phyloP scores from a whole-genome alignment of 92 coral and sea anemone genomes.

The Ricordea florida region DNA sequence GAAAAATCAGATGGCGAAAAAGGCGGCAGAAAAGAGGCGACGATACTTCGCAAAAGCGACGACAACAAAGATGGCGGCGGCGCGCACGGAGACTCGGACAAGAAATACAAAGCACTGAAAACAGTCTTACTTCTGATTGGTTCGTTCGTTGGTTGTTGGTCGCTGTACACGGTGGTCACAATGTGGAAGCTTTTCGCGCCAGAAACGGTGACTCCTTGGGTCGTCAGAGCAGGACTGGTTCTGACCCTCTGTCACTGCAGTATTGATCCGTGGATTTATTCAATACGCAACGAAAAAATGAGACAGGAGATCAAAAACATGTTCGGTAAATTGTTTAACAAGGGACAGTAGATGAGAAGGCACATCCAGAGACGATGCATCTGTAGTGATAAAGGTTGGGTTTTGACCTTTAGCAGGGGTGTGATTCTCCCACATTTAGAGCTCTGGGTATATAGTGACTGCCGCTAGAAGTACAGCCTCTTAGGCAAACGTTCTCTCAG shows the following conservation, averaged over 20 bases:
- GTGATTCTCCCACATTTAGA: too few species aligned
- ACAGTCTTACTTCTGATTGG: conserved; percentile 42
- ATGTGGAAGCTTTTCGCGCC: conserved; percentile 28
- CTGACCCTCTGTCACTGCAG: conserved; percentile 19
- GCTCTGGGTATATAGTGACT: too few species aligned
- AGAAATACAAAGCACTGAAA: conserved; percentile 28
- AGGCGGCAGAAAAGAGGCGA: neutral
- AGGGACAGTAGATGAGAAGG: neutral
- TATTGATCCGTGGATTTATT: conserved; percentile 26
- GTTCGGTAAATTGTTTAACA: neutral
- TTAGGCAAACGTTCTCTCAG: too few species aligned
- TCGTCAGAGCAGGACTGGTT: conserved; percentile 41
- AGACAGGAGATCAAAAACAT: conserved; percentile 2
- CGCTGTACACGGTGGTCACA: conserved; percentile 24
- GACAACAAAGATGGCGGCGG: neutral
- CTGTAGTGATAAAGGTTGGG: too few species aligned
- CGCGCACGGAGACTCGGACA: neutral
- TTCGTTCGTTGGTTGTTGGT: conserved; percentile 26
- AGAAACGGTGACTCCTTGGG: conserved; percentile 19
- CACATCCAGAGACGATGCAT: too few species aligned
- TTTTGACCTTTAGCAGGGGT: too few species aligned
- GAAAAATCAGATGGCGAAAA: neutral
- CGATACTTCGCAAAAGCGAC: neutral
- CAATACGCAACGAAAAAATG: conserved; percentile 19
- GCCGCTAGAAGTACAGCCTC: too few species aligned